Conservation (phyloP, 2,113 vertebrate species). For the Chionodraco myersi region DNA sequence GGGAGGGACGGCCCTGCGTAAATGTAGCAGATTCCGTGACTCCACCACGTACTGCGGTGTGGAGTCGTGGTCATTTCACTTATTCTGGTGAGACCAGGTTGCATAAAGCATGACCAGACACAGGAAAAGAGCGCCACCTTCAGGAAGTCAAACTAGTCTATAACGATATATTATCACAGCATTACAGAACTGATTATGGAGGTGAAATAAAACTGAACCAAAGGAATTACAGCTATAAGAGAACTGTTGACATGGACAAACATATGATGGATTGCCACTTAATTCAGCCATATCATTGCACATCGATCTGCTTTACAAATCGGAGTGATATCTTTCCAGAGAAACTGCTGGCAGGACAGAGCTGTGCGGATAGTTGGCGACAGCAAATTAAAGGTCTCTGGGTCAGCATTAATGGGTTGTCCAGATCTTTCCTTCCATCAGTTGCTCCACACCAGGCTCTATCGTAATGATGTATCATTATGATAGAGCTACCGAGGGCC, state of each 20-base stretch:
- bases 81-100: too few relatives aligned
- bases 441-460: conserved; percentile 15
- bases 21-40: too few relatives aligned
- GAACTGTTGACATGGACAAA: conserved; percentile 39
- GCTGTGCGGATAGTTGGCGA: conserved; percentile 52
- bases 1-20: too few relatives aligned
- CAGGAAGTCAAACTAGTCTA: too few relatives aligned
- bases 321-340: conserved; percentile 43
- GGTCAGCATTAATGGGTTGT: conserved; percentile 70
- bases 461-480: conserved; percentile 56
- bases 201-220: conserved; percentile 31
- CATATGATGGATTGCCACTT: conserved; percentile 68
- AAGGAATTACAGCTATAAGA: conserved; percentile 6
- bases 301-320: conserved; percentile 70
- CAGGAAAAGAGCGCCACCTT: neutral
- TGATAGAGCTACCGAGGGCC: neutral
- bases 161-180: conserved; percentile 12
- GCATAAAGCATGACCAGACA: neutral
- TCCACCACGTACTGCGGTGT: too few relatives aligned
- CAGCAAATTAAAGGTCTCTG: conserved; percentile 70
- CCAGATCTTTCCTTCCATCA: conserved; percentile 54
- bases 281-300: conserved; percentile 59
- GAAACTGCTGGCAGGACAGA: conserved; percentile 66
- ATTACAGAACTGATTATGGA: conserved; percentile 28
- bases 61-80: too few relatives aligned